Evolutionary conservation across 2,113 vertebrate species (phyloP).

Genomic region (Leptobrachium ailaonicum): DNA sequence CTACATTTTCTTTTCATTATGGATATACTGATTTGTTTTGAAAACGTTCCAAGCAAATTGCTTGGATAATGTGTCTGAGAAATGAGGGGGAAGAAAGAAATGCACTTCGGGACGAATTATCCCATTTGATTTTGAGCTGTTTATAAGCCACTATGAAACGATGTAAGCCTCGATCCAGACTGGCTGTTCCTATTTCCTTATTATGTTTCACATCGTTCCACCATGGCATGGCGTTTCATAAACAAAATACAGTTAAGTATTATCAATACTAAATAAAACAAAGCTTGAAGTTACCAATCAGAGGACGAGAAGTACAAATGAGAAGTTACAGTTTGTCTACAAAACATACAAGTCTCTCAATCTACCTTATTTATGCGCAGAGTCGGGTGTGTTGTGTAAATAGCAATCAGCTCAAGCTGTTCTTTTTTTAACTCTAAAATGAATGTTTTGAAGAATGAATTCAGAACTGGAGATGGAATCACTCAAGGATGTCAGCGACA

Average conservation of each 20-base stretch:
- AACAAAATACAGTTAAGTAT: neutral
- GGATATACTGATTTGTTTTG: slow-evolving; percentile 31
- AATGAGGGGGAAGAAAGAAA: slow-evolving; percentile 9
- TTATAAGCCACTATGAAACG: slow-evolving; percentile 11
- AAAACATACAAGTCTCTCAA: too few relatives aligned
- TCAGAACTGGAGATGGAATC: too few relatives aligned
- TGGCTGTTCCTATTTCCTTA: slow-evolving; percentile 21
- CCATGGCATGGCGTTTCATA: slow-evolving; percentile 19
- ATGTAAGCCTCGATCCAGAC: slow-evolving; percentile 1
- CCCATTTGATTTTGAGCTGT: slow-evolving; percentile 28
- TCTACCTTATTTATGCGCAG: too few relatives aligned
- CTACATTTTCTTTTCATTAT: slow-evolving; percentile 31
- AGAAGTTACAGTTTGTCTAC: neutral
- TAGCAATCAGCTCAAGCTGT: too few relatives aligned
- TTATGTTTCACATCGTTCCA: slow-evolving; percentile 21
- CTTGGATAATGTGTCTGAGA: slow-evolving; percentile 31
- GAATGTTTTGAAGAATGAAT: too few relatives aligned
- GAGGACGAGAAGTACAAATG: neutral
- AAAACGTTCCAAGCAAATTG: slow-evolving; percentile 39
- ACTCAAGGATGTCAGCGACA: too few relatives aligned
- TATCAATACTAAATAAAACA: slow-evolving; percentile 4
- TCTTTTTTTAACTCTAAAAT: too few relatives aligned
- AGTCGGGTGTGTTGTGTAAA: too few relatives aligned
- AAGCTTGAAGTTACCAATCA: slow-evolving; percentile 2
- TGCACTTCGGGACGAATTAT: slow-evolving; percentile 32